Base-by-base conservation (phyloP, 1,140 invertebrate species). In the Pygmarrhopalites habei region DNA sequence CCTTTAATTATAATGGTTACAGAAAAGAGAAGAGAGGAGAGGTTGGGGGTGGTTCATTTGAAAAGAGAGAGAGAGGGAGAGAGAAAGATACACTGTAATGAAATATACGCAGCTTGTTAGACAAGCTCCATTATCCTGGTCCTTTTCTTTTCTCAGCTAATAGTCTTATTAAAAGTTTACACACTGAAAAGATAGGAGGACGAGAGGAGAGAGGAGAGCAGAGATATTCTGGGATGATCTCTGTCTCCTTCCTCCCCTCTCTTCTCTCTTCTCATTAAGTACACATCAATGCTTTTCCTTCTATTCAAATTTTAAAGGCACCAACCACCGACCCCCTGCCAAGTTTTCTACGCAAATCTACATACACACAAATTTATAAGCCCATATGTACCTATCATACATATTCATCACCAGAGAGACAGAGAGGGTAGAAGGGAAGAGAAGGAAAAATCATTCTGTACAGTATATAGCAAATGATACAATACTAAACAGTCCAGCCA, bases 101-200 rank as follows among this genome's bases (percentile, higher is more conserved):
- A 52, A 60, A 61, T 32, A 43, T 53, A 23, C n/a, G n/a, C 59
- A 53, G 35, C 49, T 61, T 61, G 49, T 61, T 61, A 61, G 59
- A 32, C 49, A 62, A 43, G 53, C 51, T 57, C 60, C 35, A 62
- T 62, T 62, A 47, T 62, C 26, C 57, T 26, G n/a, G n/a, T n/a
- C n/a, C n/a, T n/a, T n/a, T 30, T 41, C n/a, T 30, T 58, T 64
- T 64, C 55, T 19, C 25, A 43, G 32, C 47, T 64, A 64, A 58
- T 64, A 55, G 56, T 64, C 55, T n/a, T 47, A 64, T 49, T 58
- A 58, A 58, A 64, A 58, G 35, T 49, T 49, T 49, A 49, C 57
- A 60, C 29, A 32, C 39, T n/a, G 12, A 41, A 41, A n/a, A 41
- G 39, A 12, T 12, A 41, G 12, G 39, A 12, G 39, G 39, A n/a